Evolutionary conservation across 2,888 invertebrate genomes (phyloP).

Genomic region (Dioctria rufipes): DNA sequence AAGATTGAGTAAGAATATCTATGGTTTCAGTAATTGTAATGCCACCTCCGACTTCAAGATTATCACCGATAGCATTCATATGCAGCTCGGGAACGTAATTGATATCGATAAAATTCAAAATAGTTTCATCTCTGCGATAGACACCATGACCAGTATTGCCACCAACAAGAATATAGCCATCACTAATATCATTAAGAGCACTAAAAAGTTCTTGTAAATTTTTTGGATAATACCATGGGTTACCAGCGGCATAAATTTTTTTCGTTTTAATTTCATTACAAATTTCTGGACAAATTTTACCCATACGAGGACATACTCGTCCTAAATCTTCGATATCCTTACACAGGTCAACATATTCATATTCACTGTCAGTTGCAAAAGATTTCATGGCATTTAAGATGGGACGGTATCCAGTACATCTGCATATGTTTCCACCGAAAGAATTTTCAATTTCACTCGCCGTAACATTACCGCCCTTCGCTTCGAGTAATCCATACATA

Average conservation of each 20-base stretch:
- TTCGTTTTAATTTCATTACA: neutral
- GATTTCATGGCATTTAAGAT: slow-evolving; percentile 83
- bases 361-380: slow-evolving; percentile 74
- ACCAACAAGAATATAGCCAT: slow-evolving; percentile 65
- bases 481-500: slow-evolving; percentile 75
- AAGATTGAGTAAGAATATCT: slow-evolving; percentile 68
- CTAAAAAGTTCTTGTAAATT: slow-evolving; percentile 49
- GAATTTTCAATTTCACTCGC: slow-evolving; percentile 78
- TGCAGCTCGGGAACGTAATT: slow-evolving; percentile 75
- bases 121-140: slow-evolving; percentile 66
- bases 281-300: slow-evolving; percentile 32
- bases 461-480: slow-evolving; percentile 71
- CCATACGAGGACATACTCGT: slow-evolving; percentile 49
- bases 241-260: neutral
- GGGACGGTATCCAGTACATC: slow-evolving; percentile 82
- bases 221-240: slow-evolving; percentile 50
- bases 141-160: slow-evolving; percentile 85
- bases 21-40: slow-evolving; percentile 72
- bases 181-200: slow-evolving; percentile 22
- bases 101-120: slow-evolving; percentile 77
- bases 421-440: slow-evolving; percentile 81
- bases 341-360: slow-evolving; percentile 46
- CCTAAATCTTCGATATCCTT: slow-evolving; percentile 56
- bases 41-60: slow-evolving; percentile 64
- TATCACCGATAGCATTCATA: slow-evolving; percentile 69